phyloP scores from a whole-genome alignment of 2,797 vertebrate genomes.

The Pseudochaenichthys georgianus region DNA sequence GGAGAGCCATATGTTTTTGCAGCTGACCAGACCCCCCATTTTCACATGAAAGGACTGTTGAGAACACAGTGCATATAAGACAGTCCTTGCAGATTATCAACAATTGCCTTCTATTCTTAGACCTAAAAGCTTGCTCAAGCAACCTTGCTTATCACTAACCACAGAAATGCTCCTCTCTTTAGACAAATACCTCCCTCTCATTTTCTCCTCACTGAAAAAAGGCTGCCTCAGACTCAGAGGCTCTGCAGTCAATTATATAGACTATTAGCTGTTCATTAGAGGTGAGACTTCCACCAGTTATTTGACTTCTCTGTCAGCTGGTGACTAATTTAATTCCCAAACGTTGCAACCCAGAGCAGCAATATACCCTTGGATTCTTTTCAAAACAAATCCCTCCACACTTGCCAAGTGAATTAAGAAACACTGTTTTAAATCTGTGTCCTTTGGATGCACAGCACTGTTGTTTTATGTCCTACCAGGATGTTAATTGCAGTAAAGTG shows the following conservation, averaged over 20 bases:
- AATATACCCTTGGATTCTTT: conserved; percentile 38
- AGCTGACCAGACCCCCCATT: conserved; percentile 86
- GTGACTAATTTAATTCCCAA: conserved; percentile 71
- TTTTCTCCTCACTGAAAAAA: conserved; percentile 31
- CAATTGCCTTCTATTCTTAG: conserved; percentile 82
- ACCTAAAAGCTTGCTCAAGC: conserved; percentile 49
- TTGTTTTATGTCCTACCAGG: conserved; percentile 38
- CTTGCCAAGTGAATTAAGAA: conserved; percentile 62
- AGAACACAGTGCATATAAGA: conserved; percentile 67
- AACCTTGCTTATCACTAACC: conserved; percentile 71
- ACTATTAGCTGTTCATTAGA: conserved; percentile 76
- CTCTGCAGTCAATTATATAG: conserved; percentile 75
- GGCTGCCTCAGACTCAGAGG: conserved; percentile 53
- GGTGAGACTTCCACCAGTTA: conserved; percentile 69
- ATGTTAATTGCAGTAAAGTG: conserved; percentile 36
- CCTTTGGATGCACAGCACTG: conserved; percentile 39
- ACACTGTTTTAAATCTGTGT: conserved; percentile 59
- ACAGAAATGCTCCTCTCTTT: conserved; percentile 65
- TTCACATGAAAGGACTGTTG: conserved; percentile 81
- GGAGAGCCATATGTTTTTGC: conserved; percentile 81
- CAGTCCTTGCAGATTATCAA: conserved; percentile 75
- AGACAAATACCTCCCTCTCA: conserved; percentile 64
- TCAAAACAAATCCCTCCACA: conserved; percentile 45
- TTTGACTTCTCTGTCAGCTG: conserved; percentile 57
- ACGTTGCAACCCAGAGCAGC: conserved; percentile 54